phyloP scores from a whole-genome alignment of 2,888 invertebrate genomes.

The Dasypolia templi region DNA sequence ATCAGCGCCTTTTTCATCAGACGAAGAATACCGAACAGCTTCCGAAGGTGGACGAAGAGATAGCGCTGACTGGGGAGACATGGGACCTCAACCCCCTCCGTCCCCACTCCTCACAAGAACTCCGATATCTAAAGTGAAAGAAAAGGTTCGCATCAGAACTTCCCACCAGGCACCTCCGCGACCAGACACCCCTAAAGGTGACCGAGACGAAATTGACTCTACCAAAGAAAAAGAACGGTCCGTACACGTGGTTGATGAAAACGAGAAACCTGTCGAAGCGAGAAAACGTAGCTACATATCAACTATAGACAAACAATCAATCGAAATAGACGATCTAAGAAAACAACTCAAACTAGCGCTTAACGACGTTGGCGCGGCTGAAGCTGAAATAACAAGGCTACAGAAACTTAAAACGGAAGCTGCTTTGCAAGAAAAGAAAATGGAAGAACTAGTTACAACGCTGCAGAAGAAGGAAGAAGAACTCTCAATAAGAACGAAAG shows the following conservation, averaged over 20 bases:
- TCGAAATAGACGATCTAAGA: constrained; percentile 93
- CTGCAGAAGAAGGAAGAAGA: constrained; percentile 95
- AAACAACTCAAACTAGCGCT: constrained; percentile 92
- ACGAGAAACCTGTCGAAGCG: constrained; percentile 87
- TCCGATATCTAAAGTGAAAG: constrained; percentile 90
- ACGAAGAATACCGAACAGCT: constrained; percentile 96
- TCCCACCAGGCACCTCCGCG: constrained; percentile 89
- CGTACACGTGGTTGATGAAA: constrained; percentile 83
- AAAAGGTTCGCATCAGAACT: constrained; percentile 89
- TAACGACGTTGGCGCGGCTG: constrained; percentile 92
- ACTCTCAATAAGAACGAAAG: constrained; percentile 92
- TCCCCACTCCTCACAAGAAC: constrained; percentile 91
- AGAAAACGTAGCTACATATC: constrained; percentile 89
- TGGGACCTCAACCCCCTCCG: constrained; percentile 87
- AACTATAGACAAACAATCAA: constrained; percentile 92
- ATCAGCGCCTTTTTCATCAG: constrained; percentile 94
- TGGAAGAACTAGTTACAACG: constrained; percentile 94
- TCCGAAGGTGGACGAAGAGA: constrained; percentile 95
- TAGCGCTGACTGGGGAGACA: constrained; percentile 95
- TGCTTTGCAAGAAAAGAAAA: constrained; percentile 92
- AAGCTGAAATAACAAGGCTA: constrained; percentile 93
- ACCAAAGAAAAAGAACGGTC: constrained; percentile 87
- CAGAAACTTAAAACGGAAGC: constrained; percentile 93
- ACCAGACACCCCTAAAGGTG: constrained; percentile 90
- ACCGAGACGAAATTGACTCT: constrained; percentile 89